Evolutionary conservation across 37 sponge, comb jelly and placozoan genomes (phyloP), one percentile per base, ranked within the genome.

Genomic region (Haliclona indistincta): DNA sequence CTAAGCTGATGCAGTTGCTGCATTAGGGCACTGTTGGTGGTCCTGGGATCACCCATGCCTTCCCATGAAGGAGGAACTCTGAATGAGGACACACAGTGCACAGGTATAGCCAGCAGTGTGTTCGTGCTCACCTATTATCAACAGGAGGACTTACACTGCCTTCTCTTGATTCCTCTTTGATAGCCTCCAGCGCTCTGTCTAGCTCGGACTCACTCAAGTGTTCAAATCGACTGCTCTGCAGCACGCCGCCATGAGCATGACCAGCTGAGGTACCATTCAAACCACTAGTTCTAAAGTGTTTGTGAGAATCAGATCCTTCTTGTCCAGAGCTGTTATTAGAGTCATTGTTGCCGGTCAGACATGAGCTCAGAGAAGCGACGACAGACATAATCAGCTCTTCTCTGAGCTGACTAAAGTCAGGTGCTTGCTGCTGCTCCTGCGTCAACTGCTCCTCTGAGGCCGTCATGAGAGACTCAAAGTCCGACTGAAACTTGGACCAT

Each of bases 401-500:
- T 47, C 15, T 47, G 13, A 47, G 51, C 15, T 47, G 10, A 17
- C 15, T 15, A 15, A 47, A 17, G 10, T 47, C 51, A 47, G n/a
- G 26, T 58, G 60, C 25, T 25, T 20, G 6, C 28, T 58, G 26
- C 25, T 58, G 60, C 28, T 58, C 60, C 25, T 58, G 60, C n/a
- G 25, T 26, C 22, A 58, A 25, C 6, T 20, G 6, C 60, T 17
- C 51, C 15, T 58, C 60, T 58, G 60, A 58, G 28, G 60, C 11
- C 26, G 11, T 26, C 7, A 58, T 20, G n/a, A 58, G 6, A 58
- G 23, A n/a, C 23, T 58, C 13, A 20, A 58, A 58, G 6, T 11
- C 6, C 6, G 60, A 58, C 22, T n/a, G 60, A 58, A 58, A 58
- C 60, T 58, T 26, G 28, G 13, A n/a, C 60, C 60, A 58, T 58